A percentile compares a stretch with the other conserved stretches of the same genome.
phyloP scores from a whole-genome alignment of 92 coral and sea anemone species.

The Umimayanthus chanpuru region DNA sequence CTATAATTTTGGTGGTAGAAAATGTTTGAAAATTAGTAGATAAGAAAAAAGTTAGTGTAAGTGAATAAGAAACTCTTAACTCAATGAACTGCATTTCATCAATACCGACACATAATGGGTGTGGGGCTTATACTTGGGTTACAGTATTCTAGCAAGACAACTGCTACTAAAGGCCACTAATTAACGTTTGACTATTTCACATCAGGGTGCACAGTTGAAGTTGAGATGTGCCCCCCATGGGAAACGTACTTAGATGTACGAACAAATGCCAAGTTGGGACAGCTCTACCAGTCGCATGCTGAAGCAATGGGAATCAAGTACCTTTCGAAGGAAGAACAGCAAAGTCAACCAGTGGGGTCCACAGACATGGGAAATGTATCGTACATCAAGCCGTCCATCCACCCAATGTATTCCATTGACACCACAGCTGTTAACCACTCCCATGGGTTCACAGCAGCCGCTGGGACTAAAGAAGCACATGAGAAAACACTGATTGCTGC shows the following conservation, averaged over 20 bases:
- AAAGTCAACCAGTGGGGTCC: conserved; percentile 68
- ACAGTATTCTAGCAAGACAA: too few species aligned
- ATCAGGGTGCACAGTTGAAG: conserved; percentile 89
- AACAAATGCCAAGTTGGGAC: conserved; percentile 75
- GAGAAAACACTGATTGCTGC: conserved; percentile 72
- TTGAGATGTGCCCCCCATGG: conserved; percentile 59
- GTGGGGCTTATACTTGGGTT: too few species aligned
- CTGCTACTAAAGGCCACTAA: too few species aligned
- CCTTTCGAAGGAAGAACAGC: conserved; percentile 73
- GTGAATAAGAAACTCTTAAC: too few species aligned
- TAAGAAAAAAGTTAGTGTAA: too few species aligned
- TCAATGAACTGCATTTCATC: too few species aligned
- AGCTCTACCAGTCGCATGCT: conserved; percentile 84
- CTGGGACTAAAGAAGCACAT: conserved; percentile 79
- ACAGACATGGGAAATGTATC: conserved; percentile 99
- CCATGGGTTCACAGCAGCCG: conserved; percentile 71
- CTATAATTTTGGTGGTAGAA: too few species aligned
- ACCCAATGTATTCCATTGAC: conserved; percentile 82
- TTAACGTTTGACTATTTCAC: background rate
- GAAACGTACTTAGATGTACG: conserved; percentile 66
- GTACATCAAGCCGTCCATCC: conserved; percentile 90
- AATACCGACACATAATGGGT: too few species aligned
- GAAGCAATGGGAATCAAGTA: conserved; percentile 71
- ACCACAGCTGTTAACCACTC: conserved; percentile 80
- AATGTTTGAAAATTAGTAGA: too few species aligned